Percentiles rank a stretch among this genome's conserved stretches.
Conservation (phyloP, 2,113 vertebrate species). For the Plecotus auritus region DNA sequence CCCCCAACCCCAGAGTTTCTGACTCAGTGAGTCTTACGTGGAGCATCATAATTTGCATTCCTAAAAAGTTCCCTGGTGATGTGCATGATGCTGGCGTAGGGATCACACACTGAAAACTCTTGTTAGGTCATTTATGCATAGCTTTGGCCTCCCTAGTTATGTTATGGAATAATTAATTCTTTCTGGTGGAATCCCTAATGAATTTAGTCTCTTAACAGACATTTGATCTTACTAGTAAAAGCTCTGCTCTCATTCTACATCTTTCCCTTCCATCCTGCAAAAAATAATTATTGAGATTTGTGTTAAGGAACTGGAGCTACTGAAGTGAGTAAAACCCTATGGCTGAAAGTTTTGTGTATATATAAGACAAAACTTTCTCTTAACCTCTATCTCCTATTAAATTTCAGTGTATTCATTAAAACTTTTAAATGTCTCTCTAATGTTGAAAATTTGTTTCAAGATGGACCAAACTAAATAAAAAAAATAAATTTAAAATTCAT, state of each 20-base stretch:
- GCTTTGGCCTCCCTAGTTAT: neutral
- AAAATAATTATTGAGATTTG: neutral
- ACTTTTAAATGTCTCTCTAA: neutral
- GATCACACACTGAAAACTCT: neutral
- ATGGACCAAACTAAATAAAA: neutral
- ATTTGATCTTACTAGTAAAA: neutral
- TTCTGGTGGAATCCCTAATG: neutral
- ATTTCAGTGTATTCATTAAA: neutral
- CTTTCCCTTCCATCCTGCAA: neutral
- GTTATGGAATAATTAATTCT: neutral
- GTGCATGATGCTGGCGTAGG: neutral
- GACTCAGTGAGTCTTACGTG: neutral
- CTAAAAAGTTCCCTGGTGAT: neutral
- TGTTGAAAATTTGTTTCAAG: constrained; percentile 23
- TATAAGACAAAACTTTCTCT: neutral
- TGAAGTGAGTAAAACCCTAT: neutral
- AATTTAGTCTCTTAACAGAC: neutral
- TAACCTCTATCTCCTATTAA: neutral
- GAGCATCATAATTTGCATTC: neutral
- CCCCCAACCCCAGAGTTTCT: neutral
- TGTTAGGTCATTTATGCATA: neutral
- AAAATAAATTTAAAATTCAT: neutral
- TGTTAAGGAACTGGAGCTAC: constrained; percentile 15
- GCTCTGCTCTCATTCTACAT: neutral
- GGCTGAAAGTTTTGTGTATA: neutral